Percentiles rank a stretch among this genome's conserved stretches.
phyloP scores from a whole-genome alignment of 1,140 invertebrate genomes.

The Achatina immaculata region DNA sequence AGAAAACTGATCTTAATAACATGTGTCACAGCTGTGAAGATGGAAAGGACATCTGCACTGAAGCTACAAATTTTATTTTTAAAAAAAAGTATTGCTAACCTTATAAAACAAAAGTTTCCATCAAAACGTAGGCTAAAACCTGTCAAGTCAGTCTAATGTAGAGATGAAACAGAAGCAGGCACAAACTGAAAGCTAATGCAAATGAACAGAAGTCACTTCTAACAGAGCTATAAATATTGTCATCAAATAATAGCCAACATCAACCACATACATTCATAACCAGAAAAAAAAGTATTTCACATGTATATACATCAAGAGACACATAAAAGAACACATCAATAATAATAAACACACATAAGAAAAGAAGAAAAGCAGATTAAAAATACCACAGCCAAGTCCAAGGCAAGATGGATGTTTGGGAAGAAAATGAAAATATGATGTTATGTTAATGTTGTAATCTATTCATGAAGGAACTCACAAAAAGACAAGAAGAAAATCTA shows the following conservation, averaged over 20 bases:
- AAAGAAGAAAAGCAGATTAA: slow-evolving; percentile 1
- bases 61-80: too few species aligned
- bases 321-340: background rate
- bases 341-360: slow-evolving; percentile 12
- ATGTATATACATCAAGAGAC: too few species aligned
- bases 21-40: too few species aligned
- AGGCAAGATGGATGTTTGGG: background rate
- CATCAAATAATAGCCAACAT: background rate
- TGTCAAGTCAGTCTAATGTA: slow-evolving; percentile 16
- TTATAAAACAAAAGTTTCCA: background rate
- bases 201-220: slow-evolving; percentile 42
- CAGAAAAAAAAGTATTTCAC: too few species aligned
- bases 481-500: too few species aligned
- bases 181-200: slow-evolving; percentile 34
- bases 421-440: background rate
- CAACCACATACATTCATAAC: background rate
- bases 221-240: background rate
- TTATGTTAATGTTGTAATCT: background rate
- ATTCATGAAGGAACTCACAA: too few species aligned
- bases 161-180: slow-evolving; percentile 31
- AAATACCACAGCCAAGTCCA: slow-evolving; percentile 16
- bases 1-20: too few species aligned
- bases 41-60: too few species aligned
- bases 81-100: slow-evolving; percentile 4
- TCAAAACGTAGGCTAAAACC: background rate